These are phyloP conservation scores for Rhopalosiphum nymphaeae DNA, from an alignment of 2,888 invertebrate genomes.

Conservation along the genomic window DNA sequence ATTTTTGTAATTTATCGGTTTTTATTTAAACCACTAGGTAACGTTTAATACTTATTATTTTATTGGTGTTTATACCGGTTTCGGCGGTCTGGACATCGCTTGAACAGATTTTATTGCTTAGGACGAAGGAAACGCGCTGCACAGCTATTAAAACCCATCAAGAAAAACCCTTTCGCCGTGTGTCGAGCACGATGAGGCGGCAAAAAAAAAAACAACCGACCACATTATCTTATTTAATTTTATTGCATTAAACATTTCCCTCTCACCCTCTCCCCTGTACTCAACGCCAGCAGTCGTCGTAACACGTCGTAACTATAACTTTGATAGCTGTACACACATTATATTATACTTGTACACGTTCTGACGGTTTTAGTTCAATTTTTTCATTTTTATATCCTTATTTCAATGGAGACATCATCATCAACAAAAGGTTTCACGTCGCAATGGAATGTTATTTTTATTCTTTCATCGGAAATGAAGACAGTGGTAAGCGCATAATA, in stretches of 20 bases:
- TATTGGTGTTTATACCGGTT: conserved; percentile 62
- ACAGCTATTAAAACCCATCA: conserved; percentile 56
- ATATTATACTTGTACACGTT: conserved; percentile 6
- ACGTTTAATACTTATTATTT: conserved; percentile 63
- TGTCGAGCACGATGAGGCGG: conserved; percentile 24
- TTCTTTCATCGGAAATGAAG: conserved; percentile 36
- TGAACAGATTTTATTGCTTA: conserved; percentile 53
- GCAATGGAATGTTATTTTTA: conserved; percentile 52
- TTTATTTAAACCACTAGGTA: conserved; percentile 57
- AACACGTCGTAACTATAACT: conserved; percentile 55
- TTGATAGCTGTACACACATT: conserved; percentile 48
- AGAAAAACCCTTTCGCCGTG: conserved; percentile 49
- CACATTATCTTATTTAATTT: conserved; percentile 62
- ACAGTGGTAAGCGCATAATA: background rate
- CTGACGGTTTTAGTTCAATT: conserved; percentile 63
- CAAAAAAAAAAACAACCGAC: conserved; percentile 34
- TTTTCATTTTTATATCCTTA: conserved; percentile 44
- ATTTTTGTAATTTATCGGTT: conserved; percentile 57
- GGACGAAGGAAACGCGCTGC: conserved; percentile 30
- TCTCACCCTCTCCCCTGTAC: background rate
- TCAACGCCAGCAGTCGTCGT: background rate
- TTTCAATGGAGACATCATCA: conserved; percentile 57
- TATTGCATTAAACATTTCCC: conserved; percentile 53
- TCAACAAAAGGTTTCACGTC: conserved; percentile 55
- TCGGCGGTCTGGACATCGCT: conserved; percentile 46